phyloP scores from a whole-genome alignment of 2,888 invertebrate genomes.

The Lithophane socia region DNA sequence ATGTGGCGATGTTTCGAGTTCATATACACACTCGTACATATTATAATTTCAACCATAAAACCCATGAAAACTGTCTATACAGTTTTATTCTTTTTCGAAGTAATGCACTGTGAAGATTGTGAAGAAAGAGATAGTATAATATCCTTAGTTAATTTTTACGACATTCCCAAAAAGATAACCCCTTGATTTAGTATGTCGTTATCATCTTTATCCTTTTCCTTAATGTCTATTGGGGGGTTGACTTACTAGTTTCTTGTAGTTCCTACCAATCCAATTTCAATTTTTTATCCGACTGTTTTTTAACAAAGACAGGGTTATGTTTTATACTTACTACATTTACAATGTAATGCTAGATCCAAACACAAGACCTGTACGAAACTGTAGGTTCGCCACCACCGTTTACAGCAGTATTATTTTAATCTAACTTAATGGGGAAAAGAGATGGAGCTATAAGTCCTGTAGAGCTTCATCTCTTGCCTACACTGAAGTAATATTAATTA shows the following conservation, averaged over 20 bases:
- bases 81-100: background rate
- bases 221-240: background rate
- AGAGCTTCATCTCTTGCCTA: no score
- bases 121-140: slow-evolving; percentile 4
- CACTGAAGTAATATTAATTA: no score
- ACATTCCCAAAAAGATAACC: slow-evolving; percentile 23
- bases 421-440: no score
- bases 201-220: slow-evolving; percentile 8
- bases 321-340: no score
- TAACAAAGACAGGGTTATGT: no score
- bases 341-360: no score
- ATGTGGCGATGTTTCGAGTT: background rate
- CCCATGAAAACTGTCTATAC: background rate
- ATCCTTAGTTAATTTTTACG: slow-evolving; percentile 20
- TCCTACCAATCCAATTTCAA: background rate
- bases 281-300: background rate
- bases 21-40: background rate
- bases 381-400: no score
- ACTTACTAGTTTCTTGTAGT: background rate
- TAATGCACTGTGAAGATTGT: background rate
- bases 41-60: background rate
- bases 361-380: no score
- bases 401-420: no score
- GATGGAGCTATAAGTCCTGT: no score
- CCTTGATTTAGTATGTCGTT: slow-evolving; percentile 27